Evolutionary conservation across 92 coral and sea anemone species (phyloP).

Genomic region (Blastomussa wellsi): DNA sequence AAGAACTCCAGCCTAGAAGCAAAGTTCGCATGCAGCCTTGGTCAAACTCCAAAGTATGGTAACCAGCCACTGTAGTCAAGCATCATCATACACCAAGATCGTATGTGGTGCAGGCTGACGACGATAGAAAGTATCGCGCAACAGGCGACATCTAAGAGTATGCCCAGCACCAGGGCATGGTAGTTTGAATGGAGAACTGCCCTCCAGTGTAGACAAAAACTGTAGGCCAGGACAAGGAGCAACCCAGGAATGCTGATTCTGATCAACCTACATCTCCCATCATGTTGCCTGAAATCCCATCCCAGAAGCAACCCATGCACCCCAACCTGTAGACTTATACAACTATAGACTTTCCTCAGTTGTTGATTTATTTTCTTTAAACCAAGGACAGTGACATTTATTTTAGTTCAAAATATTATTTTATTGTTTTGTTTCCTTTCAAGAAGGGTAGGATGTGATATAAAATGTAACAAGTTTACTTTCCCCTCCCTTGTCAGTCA

Average conservation of each 20-base stretch:
- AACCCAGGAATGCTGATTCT: not conserved
- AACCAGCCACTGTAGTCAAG: slow-evolving; percentile 33
- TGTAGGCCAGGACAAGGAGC: too few relatives aligned
- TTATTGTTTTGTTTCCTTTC: not conserved
- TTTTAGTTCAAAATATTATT: too few relatives aligned
- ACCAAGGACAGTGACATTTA: not conserved
- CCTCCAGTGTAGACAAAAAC: not conserved
- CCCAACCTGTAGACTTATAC: not conserved
- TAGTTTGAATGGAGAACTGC: not conserved
- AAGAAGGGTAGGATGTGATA: too few relatives aligned
- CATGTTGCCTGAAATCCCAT: not conserved
- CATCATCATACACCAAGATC: slow-evolving; percentile 45
- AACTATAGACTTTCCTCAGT: not conserved
- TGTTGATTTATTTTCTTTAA: not conserved
- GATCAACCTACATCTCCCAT: not conserved
- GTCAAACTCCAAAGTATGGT: slow-evolving; percentile 34
- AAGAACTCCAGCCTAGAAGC: slow-evolving; percentile 24
- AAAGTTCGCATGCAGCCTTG: slow-evolving; percentile 31
- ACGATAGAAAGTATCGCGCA: slow-evolving; percentile 13
- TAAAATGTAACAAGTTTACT: not conserved
- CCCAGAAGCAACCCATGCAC: not conserved
- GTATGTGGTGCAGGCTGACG: too few relatives aligned
- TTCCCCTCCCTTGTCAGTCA: slow-evolving; percentile 6
- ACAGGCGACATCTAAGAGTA: slow-evolving; percentile 10
- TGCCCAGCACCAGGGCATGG: slow-evolving; percentile 5